Base-by-base conservation (phyloP, 2,888 invertebrate genomes). In the Hypena proboscidalis region DNA sequence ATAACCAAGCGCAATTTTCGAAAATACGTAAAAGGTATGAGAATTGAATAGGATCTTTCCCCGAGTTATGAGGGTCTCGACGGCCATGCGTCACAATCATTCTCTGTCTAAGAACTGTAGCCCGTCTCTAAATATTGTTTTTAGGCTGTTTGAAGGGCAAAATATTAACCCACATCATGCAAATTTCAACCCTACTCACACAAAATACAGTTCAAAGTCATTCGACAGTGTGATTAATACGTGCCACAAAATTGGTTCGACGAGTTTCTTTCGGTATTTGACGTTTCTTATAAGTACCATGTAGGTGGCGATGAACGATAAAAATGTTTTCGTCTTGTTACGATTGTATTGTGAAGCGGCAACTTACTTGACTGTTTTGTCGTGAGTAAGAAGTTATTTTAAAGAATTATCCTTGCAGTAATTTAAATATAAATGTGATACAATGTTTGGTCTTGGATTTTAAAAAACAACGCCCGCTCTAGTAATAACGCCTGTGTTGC, bases 41-140 rank as follows among this genome's bases (percentile, higher is more conserved):
- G 50, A 42, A 47, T 63, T 58, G 66, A 67, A 74, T 70, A 66
- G 68, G 67, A 67, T 74, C 68, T 64, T 66, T 64, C 41, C 34
- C 52, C 61, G 52, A 75, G 69, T 74, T 75, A 76, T 72, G 70
- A 74, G 75, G 75, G 75, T 74, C 60, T 53, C 54, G 47, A 67
- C 55, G 61, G 58, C 71, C 70, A 79, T 80, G 69, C 70, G 69
- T 77, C 77, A 78, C 76, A 76, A 80, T 80, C 80, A 75, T 70
- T 80, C 79, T 79, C 75, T 77, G 79, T 74, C 80, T 72, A 40
- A 68, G 68, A 66, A 62, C 71, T 68, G 60, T 43, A 63, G 58
- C 61, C 67, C 70, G 50, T 65, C 61, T 70, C 77, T 72, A 75
- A 79, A 79, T 77, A 75, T 77, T 79, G 73, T 76, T 77, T 76